phyloP scores from a whole-genome alignment of 1,140 invertebrate genomes.

The Medauroidea extradentata region DNA sequence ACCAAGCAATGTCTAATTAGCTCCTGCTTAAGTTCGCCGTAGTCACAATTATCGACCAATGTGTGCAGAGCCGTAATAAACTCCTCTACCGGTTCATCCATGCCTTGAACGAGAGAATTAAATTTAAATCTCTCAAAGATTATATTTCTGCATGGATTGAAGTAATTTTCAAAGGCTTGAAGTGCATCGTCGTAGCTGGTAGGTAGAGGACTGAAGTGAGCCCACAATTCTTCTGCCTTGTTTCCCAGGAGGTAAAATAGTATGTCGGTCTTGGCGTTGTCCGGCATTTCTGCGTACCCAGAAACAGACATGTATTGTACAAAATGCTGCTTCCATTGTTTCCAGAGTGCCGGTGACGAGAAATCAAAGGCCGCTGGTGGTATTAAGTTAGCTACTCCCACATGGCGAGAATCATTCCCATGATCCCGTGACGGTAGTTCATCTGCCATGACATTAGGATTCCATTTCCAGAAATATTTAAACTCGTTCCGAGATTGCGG shows the following conservation, averaged over 20 bases:
- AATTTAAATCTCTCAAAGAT: constrained; percentile 38
- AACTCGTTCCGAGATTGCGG: no score
- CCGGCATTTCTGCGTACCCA: no score
- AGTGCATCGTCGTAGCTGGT: constrained; percentile 19
- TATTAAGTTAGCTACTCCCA: not conserved
- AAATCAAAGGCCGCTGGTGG: constrained; percentile 20
- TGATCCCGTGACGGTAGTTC: no score
- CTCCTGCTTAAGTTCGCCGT: constrained; percentile 31
- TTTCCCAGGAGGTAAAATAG: no score
- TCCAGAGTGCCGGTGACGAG: constrained; percentile 20
- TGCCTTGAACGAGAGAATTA: constrained; percentile 32
- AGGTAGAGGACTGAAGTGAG: not conserved
- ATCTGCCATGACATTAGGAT: no score
- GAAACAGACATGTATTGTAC: constrained; percentile 26
- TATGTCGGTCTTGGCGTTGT: no score
- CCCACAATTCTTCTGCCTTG: no score
- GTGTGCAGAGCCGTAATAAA: constrained; percentile 38
- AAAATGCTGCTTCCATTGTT: constrained; percentile 28
- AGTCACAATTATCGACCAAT: constrained; percentile 36
- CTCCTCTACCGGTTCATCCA: constrained; percentile 34
- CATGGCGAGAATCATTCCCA: no score
- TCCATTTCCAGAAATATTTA: no score
- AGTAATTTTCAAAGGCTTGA: constrained; percentile 31
- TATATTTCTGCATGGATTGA: constrained; percentile 34
- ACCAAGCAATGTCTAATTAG: constrained; percentile 39